Evolutionary conservation across 2,797 vertebrate species (phyloP).

Genomic region (Nannoperca australis): DNA sequence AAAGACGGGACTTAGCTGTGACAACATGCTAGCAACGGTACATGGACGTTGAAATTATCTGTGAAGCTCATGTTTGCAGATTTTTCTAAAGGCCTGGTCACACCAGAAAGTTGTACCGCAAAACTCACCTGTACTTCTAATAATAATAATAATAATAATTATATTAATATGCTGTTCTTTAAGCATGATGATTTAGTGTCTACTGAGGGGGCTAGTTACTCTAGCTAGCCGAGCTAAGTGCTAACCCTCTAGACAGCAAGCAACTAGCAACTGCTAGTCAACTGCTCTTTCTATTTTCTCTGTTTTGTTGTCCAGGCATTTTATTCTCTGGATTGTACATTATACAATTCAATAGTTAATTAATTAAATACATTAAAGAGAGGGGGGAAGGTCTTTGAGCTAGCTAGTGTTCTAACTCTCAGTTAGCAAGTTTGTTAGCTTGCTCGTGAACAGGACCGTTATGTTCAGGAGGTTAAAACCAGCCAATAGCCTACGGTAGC

Average conservation of each 20-base stretch:
- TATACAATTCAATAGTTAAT: not conserved
- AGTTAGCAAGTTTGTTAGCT: not conserved
- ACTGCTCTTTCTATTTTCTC: too few species aligned
- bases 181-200: too few species aligned
- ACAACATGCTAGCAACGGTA: not conserved
- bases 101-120: not conserved
- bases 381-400: not conserved
- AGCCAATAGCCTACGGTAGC: not conserved
- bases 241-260: not conserved
- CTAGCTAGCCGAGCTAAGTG: not conserved
- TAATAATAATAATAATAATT: too few species aligned
- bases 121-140: not conserved
- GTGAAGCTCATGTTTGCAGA: not conserved
- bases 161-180: not conserved
- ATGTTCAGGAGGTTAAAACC: too few species aligned
- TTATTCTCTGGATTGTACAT: not conserved
- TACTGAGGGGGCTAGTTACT: not conserved
- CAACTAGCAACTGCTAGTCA: not conserved
- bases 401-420: conserved; percentile 2
- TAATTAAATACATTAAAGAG: not conserved
- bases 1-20: conserved; percentile 5
- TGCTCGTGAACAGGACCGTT: not conserved
- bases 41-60: not conserved
- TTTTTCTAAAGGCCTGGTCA: conserved; percentile 12
- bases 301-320: not conserved